These are phyloP conservation scores for Seriola aureovittata DNA, from an alignment of 2,113 vertebrate species.

Conservation along the genomic window DNA sequence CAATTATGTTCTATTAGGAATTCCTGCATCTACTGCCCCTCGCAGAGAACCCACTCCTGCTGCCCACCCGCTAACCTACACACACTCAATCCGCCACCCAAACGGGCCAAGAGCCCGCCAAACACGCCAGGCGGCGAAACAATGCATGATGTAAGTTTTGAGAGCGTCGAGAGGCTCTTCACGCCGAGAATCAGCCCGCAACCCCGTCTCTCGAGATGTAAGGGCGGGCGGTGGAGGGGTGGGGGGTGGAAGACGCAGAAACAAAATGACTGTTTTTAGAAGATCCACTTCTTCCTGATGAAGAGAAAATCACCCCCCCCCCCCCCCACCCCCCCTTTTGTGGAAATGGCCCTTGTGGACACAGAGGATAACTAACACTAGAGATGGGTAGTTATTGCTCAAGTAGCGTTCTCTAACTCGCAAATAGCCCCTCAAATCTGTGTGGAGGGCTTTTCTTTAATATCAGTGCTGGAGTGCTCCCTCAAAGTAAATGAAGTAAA, in stretches of 20 bases:
- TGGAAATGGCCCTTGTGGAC: constrained; percentile 62
- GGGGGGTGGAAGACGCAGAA: constrained; percentile 48
- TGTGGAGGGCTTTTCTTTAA: constrained; percentile 63
- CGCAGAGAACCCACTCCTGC: constrained; percentile 73
- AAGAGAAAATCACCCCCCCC: constrained; percentile 61
- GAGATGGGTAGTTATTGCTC: constrained; percentile 67
- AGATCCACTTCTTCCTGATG: constrained; percentile 79
- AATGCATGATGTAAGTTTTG: constrained; percentile 76
- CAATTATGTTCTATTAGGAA: constrained; percentile 81
- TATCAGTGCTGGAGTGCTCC: constrained; percentile 48
- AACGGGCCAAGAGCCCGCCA: constrained; percentile 65
- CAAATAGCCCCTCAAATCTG: constrained; percentile 64
- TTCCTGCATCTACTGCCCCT: constrained; percentile 65
- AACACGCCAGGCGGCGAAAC: constrained; percentile 60
- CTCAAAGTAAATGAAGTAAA: constrained; percentile 49
- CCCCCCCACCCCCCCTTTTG: background rate
- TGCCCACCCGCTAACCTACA: constrained; percentile 76
- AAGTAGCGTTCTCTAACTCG: constrained; percentile 70
- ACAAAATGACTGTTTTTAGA: constrained; percentile 77
- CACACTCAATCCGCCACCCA: constrained; percentile 67
- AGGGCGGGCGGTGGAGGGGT: background rate
- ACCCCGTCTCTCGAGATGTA: constrained; percentile 56
- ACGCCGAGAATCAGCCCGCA: constrained; percentile 56
- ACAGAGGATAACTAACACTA: constrained; percentile 70
- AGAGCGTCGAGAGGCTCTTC: constrained; percentile 72